phyloP scores from a whole-genome alignment of 2,888 invertebrate species.

The Nasonovia ribisnigri region DNA sequence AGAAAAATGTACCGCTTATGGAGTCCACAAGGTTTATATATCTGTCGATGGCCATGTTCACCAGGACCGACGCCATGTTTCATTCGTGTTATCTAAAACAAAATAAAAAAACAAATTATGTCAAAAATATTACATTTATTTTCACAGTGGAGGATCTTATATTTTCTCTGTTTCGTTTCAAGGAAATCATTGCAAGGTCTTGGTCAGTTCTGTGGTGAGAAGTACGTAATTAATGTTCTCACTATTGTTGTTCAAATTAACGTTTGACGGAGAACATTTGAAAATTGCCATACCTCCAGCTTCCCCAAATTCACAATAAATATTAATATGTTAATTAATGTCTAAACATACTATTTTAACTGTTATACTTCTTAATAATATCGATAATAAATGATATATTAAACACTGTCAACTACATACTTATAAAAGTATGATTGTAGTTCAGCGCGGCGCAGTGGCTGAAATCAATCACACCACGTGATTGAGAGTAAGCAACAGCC shows the following conservation, averaged over 20 bases:
- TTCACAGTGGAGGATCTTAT: background rate
- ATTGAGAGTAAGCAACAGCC: no score
- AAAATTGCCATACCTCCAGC: background rate
- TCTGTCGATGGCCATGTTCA: slow-evolving; percentile 78
- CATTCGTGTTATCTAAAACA: slow-evolving; percentile 49
- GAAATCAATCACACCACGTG: no score
- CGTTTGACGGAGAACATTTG: slow-evolving; percentile 20
- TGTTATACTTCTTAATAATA: background rate
- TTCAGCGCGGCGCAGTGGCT: no score
- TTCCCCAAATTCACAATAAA: background rate
- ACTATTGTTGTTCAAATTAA: slow-evolving; percentile 33
- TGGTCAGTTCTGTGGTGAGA: slow-evolving; percentile 39
- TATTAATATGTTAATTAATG: background rate
- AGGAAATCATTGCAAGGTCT: slow-evolving; percentile 46
- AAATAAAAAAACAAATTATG: background rate
- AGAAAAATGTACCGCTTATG: slow-evolving; percentile 77
- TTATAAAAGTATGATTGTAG: background rate
- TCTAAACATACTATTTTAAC: background rate
- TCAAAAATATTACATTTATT: background rate
- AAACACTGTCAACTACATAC: background rate
- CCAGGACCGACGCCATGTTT: slow-evolving; percentile 76
- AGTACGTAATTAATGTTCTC: background rate
- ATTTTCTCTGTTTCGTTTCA: background rate
- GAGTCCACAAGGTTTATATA: slow-evolving; percentile 81
- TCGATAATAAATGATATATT: background rate